Base-by-base conservation (phyloP, 2,888 invertebrate species). In the Megaustenia siamemsis region DNA sequence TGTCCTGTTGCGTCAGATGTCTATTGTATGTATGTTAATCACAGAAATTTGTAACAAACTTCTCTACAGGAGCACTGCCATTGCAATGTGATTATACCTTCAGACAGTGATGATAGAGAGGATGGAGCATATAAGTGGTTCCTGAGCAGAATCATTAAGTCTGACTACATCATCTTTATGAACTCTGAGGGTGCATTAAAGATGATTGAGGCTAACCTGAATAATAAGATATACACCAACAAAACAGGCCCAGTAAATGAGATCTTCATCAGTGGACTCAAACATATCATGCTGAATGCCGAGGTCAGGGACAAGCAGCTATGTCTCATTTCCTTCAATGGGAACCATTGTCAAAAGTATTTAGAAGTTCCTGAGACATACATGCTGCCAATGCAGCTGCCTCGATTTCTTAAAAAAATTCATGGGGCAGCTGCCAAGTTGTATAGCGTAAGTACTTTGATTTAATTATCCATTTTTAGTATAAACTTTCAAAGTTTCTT, bases 11-110 rank as follows among this genome's bases (percentile, higher is more conserved):
- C n/a, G n/a, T n/a, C n/a, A n/a, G n/a, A n/a, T n/a, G n/a, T n/a
- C n/a, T n/a, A n/a, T n/a, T n/a, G n/a, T n/a, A n/a, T n/a, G n/a
- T n/a, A n/a, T n/a, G n/a, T n/a, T n/a, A n/a, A n/a, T n/a, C n/a
- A n/a, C n/a, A n/a, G n/a, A 10, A n/a, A 76, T 24, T 12, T 60
- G 0, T 60, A 21, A 5, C 21, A 49, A 18, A 35, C 73, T 77
- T 8, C 10, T 38, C 35, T 10, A 28, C 82, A 82, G 82, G 63
- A 63, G 18, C 82, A 82, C 35, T 82, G 82, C 76, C 24, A 4
- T 66, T 82, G 82, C 60, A 63, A 49, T 35, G 82, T 82, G n/a
- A 66, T 76, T 56, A 76, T 45, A 75, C 82, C 63, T n/a, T 63
- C 75, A 21, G 18, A 49, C 1, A 60, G 71, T n/a, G 43, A 75